Evolutionary conservation across 2,888 invertebrate genomes (phyloP).

Genomic region (Drymonia ruficornis): DNA sequence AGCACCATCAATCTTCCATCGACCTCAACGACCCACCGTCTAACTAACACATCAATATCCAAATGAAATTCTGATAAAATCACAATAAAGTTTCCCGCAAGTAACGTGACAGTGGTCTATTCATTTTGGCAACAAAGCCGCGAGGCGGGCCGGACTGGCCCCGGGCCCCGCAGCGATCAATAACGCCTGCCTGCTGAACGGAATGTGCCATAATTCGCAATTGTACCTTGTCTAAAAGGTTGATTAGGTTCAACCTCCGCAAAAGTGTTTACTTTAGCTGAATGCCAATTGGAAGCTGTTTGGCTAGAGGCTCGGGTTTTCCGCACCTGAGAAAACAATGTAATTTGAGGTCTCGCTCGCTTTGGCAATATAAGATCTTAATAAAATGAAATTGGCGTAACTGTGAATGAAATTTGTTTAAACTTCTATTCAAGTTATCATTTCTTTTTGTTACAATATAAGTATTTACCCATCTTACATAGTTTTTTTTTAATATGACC

Average conservation of each 20-base stretch:
- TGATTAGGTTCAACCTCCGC: constrained; percentile 32
- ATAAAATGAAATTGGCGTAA: background rate
- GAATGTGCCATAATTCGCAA: background rate
- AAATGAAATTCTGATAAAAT: constrained; percentile 37
- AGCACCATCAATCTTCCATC: constrained; percentile 30
- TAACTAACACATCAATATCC: constrained; percentile 16
- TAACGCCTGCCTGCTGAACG: constrained; percentile 19
- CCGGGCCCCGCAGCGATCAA: constrained; percentile 29
- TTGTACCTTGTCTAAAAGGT: constrained; percentile 22
- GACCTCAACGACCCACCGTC: constrained; percentile 11
- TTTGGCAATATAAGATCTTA: background rate
- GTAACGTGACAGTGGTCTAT: constrained; percentile 32
- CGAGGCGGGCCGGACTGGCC: constrained; percentile 20
- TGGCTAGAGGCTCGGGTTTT: background rate
- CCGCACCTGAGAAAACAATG: background rate
- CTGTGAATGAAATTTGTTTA: too few species aligned
- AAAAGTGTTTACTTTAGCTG: constrained; percentile 24
- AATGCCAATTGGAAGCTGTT: background rate
- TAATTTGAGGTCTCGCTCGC: background rate
- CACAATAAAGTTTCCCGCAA: constrained; percentile 33
- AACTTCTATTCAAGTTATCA: too few species aligned
- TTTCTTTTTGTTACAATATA: too few species aligned
- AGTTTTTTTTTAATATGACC: background rate
- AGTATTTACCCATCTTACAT: too few species aligned
- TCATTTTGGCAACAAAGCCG: constrained; percentile 33